Evolutionary conservation across 2,113 vertebrate genomes (phyloP), one percentile per base, ranked within the genome.

Genomic region (Zapus hudsonius): DNA sequence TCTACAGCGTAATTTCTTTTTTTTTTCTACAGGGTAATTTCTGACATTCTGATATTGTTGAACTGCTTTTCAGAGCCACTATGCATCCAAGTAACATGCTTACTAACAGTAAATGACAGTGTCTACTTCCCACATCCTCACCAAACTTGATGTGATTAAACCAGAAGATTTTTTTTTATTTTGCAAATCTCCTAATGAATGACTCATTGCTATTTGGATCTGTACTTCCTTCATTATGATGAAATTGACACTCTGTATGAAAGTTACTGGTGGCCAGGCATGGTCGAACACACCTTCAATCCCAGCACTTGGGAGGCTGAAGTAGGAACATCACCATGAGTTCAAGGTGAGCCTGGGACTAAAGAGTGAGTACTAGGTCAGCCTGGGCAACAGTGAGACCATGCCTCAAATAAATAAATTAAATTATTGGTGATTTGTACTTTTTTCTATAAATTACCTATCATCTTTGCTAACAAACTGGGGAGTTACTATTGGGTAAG

Each of bases 371-470:
- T 52, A 3, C 52, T 10, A 52, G 52, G 52, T 15, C 12, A 52
- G 52, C 52, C 11, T 52, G 12, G 2, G 52, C 52, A 15, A 52
- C 47, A 47, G 11, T 52, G 52, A 52, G 11, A 52, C 52, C 11
- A 52, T 52, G 52, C 52, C 52, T 52, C 52, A 52, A 52, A 52
- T 52, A 52, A 52, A 52, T 12, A 52, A 52, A 52, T 47, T n/a
- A n/a, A n/a, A 47, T 92, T 87, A 84, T 73, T 72, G 33, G 33
- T 67, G 33, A 88, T 79, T 33, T 92, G 29, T 64, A 52, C 3
- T 25, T 73, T 87, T 94, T 67, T 78, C 76, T 87, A 79, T 64
- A 92, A 92, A 70, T 84, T 57, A 84, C 84, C 61, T 38, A 95
- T 10, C 27, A n/a, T n/a, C 44, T 94, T 82, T 85, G 57, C 36